These are phyloP conservation scores for Plectropomus leopardus DNA, from an alignment of 2,113 vertebrate genomes.

Conservation along the genomic window DNA sequence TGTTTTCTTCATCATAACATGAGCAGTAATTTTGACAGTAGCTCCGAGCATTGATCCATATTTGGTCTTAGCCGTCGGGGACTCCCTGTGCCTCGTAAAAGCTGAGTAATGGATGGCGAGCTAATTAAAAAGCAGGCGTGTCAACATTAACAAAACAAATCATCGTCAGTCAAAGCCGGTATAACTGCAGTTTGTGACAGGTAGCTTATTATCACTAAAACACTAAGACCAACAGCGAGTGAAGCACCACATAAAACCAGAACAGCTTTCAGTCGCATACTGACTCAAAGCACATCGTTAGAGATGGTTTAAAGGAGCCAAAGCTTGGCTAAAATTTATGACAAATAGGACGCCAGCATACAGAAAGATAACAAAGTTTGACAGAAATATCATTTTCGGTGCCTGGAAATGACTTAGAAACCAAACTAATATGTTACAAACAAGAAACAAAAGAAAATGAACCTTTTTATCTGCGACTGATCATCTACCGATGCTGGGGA, in stretches of 20 bases:
- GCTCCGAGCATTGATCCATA: neutral
- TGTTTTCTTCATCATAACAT: neutral
- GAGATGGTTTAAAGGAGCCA: neutral
- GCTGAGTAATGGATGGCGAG: neutral
- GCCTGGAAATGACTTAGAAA: neutral
- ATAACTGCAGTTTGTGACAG: neutral
- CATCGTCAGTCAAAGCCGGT: neutral
- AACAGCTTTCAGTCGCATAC: neutral
- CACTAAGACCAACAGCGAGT: neutral
- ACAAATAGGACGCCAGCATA: no score
- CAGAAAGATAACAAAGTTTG: no score
- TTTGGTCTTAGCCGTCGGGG: neutral
- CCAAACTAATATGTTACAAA: neutral
- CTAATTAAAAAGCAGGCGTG: conserved; percentile 6
- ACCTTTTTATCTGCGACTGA: neutral
- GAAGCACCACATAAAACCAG: neutral
- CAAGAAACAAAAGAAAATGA: no score
- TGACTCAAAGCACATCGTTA: neutral
- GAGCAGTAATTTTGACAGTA: neutral
- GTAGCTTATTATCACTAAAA: neutral
- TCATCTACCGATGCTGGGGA: neutral
- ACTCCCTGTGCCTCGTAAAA: neutral
- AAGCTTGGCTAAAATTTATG: no score
- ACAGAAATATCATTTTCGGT: no score
- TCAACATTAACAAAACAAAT: conserved; percentile 15